Evolutionary conservation across 64 coral and sea anemone genomes (phyloP).

Genomic region (Montipora foliosa): DNA sequence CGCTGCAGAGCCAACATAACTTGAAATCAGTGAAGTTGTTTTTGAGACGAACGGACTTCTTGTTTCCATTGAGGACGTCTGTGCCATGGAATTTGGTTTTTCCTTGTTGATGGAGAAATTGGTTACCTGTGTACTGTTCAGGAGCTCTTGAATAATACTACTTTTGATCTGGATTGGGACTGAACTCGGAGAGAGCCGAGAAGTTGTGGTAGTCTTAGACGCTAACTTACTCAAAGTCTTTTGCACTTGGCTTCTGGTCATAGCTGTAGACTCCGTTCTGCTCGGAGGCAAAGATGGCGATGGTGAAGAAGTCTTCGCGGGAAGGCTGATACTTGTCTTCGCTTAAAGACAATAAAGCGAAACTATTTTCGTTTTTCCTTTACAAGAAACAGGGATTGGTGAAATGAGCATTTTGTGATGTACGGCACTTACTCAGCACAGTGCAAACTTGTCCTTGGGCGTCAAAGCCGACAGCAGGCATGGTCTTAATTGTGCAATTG

Average conservation of each 20-base stretch:
- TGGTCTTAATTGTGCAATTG: not conserved
- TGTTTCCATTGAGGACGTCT: not conserved
- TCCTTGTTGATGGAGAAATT: not conserved
- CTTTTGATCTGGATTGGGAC: not conserved
- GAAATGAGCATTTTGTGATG: not conserved
- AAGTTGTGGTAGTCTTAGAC: not conserved
- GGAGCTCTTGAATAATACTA: not conserved
- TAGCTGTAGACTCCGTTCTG: not conserved
- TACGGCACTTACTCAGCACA: not conserved
- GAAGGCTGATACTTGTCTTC: not conserved
- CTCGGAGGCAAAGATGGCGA: not conserved
- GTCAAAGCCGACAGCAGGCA: not conserved
- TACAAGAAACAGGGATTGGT: not conserved
- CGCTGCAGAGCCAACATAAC: not conserved
- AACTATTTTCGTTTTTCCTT: not conserved
- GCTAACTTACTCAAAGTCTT: not conserved
- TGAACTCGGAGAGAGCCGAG: not conserved
- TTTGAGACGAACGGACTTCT: not conserved
- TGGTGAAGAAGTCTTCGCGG: not conserved
- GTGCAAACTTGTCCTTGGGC: slow-evolving; percentile 37
- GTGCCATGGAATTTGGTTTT: not conserved
- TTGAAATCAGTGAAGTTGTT: not conserved
- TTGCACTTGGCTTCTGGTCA: not conserved
- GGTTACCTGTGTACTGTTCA: not conserved
- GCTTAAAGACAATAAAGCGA: not conserved